These are phyloP conservation scores for Loris lydekkerianus DNA, from an alignment of 2,797 vertebrate species.

Conservation along the genomic window DNA sequence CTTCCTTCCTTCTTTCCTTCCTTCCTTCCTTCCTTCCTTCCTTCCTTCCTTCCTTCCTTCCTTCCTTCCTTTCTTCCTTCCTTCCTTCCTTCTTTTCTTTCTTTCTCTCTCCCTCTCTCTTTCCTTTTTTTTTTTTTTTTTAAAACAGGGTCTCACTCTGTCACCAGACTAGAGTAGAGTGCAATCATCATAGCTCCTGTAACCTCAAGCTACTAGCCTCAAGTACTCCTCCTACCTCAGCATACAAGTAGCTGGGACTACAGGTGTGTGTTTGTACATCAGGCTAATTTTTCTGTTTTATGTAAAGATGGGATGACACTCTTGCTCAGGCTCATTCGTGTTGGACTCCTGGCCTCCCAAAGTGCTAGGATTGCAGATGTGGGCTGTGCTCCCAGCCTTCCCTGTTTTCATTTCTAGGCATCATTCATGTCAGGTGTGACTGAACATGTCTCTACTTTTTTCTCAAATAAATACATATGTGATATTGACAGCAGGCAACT, in stretches of 20 bases:
- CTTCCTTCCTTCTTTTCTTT: background rate
- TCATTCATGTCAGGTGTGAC: background rate
- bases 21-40: too few relatives aligned
- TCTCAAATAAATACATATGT: background rate
- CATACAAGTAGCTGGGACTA: background rate
- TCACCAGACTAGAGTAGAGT: background rate
- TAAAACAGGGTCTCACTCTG: background rate
- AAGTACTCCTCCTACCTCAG: background rate
- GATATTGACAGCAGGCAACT: background rate
- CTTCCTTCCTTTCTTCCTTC: too few relatives aligned
- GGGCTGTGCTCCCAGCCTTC: background rate
- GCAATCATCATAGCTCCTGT: background rate
- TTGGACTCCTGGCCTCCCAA: background rate
- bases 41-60: too few relatives aligned
- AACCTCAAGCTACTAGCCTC: background rate
- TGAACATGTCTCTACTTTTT: background rate
- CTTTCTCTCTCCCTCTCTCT: too few relatives aligned
- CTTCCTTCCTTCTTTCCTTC: too few relatives aligned
- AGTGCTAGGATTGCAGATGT: background rate
- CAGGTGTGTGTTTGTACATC: too few relatives aligned
- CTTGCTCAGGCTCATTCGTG: background rate
- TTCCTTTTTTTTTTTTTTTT: background rate
- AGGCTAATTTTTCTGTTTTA: background rate
- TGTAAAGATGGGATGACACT: background rate
- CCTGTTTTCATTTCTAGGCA: background rate